Evolutionary conservation across 2,113 vertebrate species (phyloP), one percentile per base, ranked within the genome.

Genomic region (Onychostoma macrolepis): DNA sequence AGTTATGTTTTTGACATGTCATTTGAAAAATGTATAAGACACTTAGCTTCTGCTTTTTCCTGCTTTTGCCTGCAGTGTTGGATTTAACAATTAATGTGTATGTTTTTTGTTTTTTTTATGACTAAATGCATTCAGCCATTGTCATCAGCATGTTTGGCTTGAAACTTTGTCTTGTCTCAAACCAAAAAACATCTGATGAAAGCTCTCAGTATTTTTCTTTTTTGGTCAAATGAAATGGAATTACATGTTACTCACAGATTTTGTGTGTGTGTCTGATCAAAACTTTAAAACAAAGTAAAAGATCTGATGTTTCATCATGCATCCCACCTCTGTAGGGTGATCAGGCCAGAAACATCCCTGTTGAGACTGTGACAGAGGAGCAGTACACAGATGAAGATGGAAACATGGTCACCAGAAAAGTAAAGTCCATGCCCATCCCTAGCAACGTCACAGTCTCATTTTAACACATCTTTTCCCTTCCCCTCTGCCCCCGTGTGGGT

Each of bases 391-490:
- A 99, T 17, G 97, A 99, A 94, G 97, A 99, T 91, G 98, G 98
- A 91, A 98, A 96, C 96, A 91, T 97, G 95, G 94, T 99, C 96
- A 99, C 97, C 43, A 97, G 97, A 98, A 99, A 99, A 99, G 98
- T 99, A 99, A 98, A 89, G 83, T 71, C 89, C 11, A 78, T 45
- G 2, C 9, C 74, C 89, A 38, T 71, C 82, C 45, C 85, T 76
- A 65, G 89, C 58, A 84, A 1, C 21, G n/a, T 36, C 12, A 9
- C 74, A 15, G 4, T 53, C 61, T 86, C 26, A 69, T 53, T 78
- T 82, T 50, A 48, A 50, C 12, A 26, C 11, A 0, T 74, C 71
- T 74, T 11, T 63, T 15, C 28, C 33, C 13, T 12, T 65, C 30
- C 21, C 24, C 7, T 63, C 67, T 90, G 28, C 84, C 33, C 69